Percentiles rank a stretch among this genome's conserved stretches.
Evolutionary conservation across 2,797 vertebrate species (phyloP).

Genomic region (Onychomys torridus): DNA sequence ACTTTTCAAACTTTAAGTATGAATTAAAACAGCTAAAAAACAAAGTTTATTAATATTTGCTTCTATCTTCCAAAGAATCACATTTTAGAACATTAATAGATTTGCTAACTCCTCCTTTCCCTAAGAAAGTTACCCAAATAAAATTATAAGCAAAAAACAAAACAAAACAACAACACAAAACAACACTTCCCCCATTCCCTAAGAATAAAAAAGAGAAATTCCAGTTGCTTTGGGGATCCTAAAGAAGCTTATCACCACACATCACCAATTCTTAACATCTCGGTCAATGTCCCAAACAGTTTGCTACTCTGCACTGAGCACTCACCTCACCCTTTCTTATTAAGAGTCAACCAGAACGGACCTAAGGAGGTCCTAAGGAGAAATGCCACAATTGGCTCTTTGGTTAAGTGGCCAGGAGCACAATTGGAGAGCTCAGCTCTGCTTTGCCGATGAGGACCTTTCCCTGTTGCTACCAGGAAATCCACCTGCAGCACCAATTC

Average conservation of each 20-base stretch:
- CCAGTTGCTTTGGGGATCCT: neutral
- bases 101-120: slow-evolving; percentile 41
- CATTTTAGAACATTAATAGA: slow-evolving; percentile 47
- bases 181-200: neutral
- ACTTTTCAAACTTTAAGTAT: slow-evolving; percentile 29
- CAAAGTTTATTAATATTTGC: slow-evolving; percentile 40
- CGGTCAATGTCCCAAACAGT: neutral
- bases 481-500: neutral
- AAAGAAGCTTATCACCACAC: neutral
- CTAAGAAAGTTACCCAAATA: slow-evolving; percentile 33
- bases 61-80: slow-evolving; percentile 45
- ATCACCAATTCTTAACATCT: neutral
- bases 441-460: neutral
- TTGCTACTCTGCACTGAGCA: neutral
- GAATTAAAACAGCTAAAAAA: slow-evolving; percentile 57
- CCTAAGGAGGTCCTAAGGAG: neutral
- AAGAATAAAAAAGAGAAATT: slow-evolving; percentile 43
- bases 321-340: neutral
- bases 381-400: neutral
- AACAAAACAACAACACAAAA: neutral
- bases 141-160: slow-evolving; percentile 26
- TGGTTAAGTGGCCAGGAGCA: neutral
- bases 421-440: neutral
- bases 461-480: neutral
- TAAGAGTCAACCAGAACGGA: neutral